A percentile compares a stretch with the other conserved stretches of the same genome.
These are phyloP conservation scores for Pachycephala philippinensis DNA, from an alignment of 2,113 vertebrate genomes.

Conservation along the genomic window DNA sequence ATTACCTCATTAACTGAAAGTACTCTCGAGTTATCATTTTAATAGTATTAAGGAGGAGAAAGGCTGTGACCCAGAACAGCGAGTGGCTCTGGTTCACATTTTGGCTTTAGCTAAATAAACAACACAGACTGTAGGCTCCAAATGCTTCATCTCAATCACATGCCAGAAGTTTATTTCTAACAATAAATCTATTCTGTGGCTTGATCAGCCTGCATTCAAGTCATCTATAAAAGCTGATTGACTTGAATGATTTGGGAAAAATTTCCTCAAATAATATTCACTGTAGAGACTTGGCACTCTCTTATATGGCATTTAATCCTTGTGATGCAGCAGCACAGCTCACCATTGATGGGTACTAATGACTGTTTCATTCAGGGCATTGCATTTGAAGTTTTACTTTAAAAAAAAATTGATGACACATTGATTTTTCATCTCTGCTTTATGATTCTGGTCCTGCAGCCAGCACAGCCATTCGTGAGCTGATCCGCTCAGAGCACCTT, in stretches of 20 bases:
- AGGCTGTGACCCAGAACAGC: neutral
- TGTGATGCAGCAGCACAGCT: neutral
- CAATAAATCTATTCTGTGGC: neutral
- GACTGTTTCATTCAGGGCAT: neutral
- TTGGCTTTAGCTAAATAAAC: neutral
- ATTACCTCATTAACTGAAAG: conserved; percentile 41
- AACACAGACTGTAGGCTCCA: neutral
- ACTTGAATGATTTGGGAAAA: neutral
- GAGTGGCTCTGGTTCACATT: neutral
- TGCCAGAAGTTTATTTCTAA: neutral
- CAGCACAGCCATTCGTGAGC: neutral
- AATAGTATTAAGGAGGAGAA: neutral
- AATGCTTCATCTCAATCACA: neutral
- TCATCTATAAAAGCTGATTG: neutral
- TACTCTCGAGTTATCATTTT: neutral
- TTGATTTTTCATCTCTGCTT: neutral
- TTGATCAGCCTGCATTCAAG: neutral
- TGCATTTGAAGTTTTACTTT: neutral
- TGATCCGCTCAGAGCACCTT: neutral
- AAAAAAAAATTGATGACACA: neutral
- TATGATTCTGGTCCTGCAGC: neutral
- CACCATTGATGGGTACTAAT: neutral
- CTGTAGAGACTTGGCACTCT: neutral
- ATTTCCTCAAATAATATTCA: neutral
- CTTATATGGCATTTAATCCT: neutral